Evolutionary conservation across 2,113 vertebrate genomes (phyloP), one percentile per base, ranked within the genome.

Genomic region (Sinocyclocheilus grahami): DNA sequence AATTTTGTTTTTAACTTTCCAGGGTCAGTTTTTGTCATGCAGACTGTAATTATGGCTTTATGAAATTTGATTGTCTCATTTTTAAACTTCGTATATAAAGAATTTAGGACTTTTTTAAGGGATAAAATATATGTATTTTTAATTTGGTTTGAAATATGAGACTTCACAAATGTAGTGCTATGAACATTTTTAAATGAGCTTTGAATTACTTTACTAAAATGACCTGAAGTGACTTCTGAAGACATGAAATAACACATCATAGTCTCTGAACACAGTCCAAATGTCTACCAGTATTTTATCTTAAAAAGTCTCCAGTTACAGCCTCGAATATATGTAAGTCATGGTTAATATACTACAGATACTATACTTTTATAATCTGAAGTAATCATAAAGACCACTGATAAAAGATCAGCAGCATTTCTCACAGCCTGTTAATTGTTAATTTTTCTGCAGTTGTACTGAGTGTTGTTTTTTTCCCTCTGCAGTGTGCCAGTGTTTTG

Each of bases 401-500:
- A 20, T 55, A 30, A 51, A 83, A 63, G 83, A 9, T 42, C 2
- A 46, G 27, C n/a, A 58, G 11, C 33, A 55, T 39, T 60, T 39
- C 75, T 84, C 22, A 55, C 42, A 60, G 55, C 37, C 37, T 86
- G 3, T 27, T 42, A 16, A 7, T 3, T 60, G 3, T 90, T 53
- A 85, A 60, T 58, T 18, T 67, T 30, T 16, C 5, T 69, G 27
- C 60, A 75, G 30, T 85, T 69, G 24, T 76, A 39, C 22, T 87
- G 89, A 72, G 51, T 27, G 24, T 67, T 75, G 42, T 48, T 48
- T 91, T 42, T 87, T 58, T 12, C 69, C 85, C 72, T 93, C 92
- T 82, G 37, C 90, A 95, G 91, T 94, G 86, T 92, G 93, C 84
- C 92, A 94, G 87, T 93, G 92, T 85, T 95, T 96, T 87, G 89